Conservation (phyloP, 92 coral and sea anemone species). For the Epizoanthus scotinus region DNA sequence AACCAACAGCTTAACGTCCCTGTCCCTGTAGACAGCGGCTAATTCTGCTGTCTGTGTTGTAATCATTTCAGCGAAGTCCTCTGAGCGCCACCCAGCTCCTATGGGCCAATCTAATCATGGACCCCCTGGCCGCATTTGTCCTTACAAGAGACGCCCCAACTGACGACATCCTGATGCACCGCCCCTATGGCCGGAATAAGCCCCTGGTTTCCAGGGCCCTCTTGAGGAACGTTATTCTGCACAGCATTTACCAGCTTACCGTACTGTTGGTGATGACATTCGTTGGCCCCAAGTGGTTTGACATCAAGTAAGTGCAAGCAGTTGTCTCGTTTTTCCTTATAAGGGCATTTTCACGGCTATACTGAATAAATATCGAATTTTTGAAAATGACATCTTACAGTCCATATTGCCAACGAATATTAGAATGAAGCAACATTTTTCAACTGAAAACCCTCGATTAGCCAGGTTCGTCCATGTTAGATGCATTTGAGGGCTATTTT, state of each 20-base stretch:
- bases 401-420: too few species aligned
- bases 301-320: conserved; percentile 49
- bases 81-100: conserved; percentile 84
- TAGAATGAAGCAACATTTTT: too few species aligned
- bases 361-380: too few species aligned
- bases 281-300: conserved; percentile 69
- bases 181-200: conserved; percentile 79
- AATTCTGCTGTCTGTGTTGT: too few species aligned
- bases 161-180: conserved; percentile 64
- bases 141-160: conserved; percentile 78
- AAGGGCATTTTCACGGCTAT: too few species aligned
- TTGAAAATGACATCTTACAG: too few species aligned
- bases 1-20: too few species aligned
- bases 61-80: conserved; percentile 69
- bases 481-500: too few species aligned
- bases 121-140: conserved; percentile 75
- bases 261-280: conserved; percentile 72
- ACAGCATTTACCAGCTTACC: conserved; percentile 68
- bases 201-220: conserved; percentile 75
- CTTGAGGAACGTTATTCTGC: conserved; percentile 75
- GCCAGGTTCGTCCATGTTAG: too few species aligned
- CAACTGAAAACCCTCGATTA: too few species aligned
- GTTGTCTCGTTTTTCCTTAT: too few species aligned
- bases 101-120: conserved; percentile 89
- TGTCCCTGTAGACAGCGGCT: not conserved